These are phyloP conservation scores for Hippoglossus hippoglossus DNA, from an alignment of 2,797 vertebrate species.

Conservation along the genomic window DNA sequence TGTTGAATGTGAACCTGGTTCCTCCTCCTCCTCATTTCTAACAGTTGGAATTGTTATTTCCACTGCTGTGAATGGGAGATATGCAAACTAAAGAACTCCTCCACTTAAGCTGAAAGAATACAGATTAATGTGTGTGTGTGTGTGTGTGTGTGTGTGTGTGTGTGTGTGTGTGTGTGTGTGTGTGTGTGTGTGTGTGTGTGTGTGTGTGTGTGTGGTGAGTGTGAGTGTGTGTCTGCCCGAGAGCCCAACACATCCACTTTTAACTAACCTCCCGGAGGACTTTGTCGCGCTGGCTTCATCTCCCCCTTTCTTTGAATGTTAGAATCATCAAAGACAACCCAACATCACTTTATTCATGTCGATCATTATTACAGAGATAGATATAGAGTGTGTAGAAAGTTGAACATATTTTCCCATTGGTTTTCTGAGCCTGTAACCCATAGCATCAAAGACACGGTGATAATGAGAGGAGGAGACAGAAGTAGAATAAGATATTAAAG, in stretches of 20 bases:
- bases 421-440: constrained; percentile 34
- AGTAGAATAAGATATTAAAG: constrained; percentile 20
- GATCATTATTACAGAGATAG: constrained; percentile 55
- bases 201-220: constrained; percentile 4
- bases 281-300: constrained; percentile 35
- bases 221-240: not conserved
- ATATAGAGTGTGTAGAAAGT: constrained; percentile 26
- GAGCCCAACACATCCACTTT: constrained; percentile 44
- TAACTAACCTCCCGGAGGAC: constrained; percentile 48
- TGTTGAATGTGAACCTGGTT: constrained; percentile 19
- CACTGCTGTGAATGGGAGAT: constrained; percentile 17
- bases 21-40: constrained; percentile 21
- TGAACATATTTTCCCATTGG: constrained; percentile 30
- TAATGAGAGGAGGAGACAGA: constrained; percentile 54
- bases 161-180: constrained; percentile 4
- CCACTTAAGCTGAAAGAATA: constrained; percentile 43
- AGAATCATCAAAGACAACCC: constrained; percentile 55
- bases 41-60: constrained; percentile 33
- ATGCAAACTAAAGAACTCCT: constrained; percentile 23
- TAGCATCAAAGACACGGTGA: constrained; percentile 44
- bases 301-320: constrained; percentile 47
- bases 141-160: not conserved
- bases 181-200: not conserved
- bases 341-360: constrained; percentile 57
- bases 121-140: constrained; percentile 10